Base-by-base conservation (phyloP, 2,888 invertebrate genomes). In the Drosophila barbarae region DNA sequence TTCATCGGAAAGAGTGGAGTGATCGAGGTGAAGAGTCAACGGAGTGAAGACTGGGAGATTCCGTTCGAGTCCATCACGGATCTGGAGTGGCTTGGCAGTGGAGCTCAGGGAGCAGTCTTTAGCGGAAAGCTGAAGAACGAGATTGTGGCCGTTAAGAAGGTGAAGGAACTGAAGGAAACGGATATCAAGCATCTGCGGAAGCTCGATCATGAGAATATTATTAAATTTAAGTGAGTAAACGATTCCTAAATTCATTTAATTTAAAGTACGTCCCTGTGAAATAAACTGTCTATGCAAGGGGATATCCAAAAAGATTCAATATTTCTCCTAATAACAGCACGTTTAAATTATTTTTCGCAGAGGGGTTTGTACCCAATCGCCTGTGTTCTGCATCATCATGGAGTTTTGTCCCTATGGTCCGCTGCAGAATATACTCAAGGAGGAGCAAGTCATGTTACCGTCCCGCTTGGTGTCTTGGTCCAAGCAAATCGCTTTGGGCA, bases 391-490 rank as follows among this genome's bases (percentile, higher is more conserved):
- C 88, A 95, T 99, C 74, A 93, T 99, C 57, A 99, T 99, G 99
- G 99, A 99, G 88, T 99, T 93, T 90, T 99, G 99, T 88, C 96
- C 97, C 3, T 95, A 96, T 85, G 99, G 99, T 3, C 96, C 98
- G 23, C 91, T 99, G 42, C 98, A 96, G 89, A 96, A 98, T 88
- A 93, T 98, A 85, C 91, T 99, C 56, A 93, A 93, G 77, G 94
- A 95, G 77, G 95, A 96, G 32, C 93, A 95, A 79, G 92, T 94
- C 75, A 94, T 98, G 78, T 93, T 95, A 51, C 97, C 97, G n/a
- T 91, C 92, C 52, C 93, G 96, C 86, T 93, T 98, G 58, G 93
- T 97, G 42, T 94, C 94, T 69, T 99, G 99, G 98, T 94, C 97
- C 38, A 96, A 95, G 87, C 97, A 98, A 90, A 98, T 99, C 64